phyloP scores from a whole-genome alignment of 2,113 vertebrate genomes.

The Steatornis caripensis region DNA sequence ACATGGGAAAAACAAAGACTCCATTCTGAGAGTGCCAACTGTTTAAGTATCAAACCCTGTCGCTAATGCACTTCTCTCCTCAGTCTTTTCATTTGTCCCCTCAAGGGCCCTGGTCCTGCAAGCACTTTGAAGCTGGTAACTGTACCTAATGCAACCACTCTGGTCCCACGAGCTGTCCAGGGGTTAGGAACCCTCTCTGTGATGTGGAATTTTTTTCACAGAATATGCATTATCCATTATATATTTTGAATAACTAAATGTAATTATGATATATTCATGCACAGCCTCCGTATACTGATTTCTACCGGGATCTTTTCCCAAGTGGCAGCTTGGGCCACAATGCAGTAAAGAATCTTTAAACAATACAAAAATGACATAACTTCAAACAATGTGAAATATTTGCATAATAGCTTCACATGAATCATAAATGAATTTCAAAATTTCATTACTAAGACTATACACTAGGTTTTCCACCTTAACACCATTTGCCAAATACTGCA shows the following conservation, averaged over 20 bases:
- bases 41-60: neutral
- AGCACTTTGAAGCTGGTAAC: neutral
- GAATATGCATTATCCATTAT: neutral
- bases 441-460: neutral
- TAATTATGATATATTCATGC: neutral
- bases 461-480: neutral
- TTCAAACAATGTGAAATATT: neutral
- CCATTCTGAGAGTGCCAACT: neutral
- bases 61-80: neutral
- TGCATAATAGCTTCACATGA: neutral
- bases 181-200: neutral
- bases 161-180: accelerated
- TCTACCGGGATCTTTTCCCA: neutral
- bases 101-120: neutral
- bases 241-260: neutral
- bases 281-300: neutral
- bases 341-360: neutral
- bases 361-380: neutral
- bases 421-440: neutral
- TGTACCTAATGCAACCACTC: neutral
- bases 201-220: neutral
- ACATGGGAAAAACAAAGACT: neutral
- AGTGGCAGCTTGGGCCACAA: accelerated
- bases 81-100: accelerated
- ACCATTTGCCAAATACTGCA: neutral